Evolutionary conservation across 2,888 invertebrate genomes (phyloP), one percentile per base, ranked within the genome.

Genomic region (Entomobrya multifasciata): DNA sequence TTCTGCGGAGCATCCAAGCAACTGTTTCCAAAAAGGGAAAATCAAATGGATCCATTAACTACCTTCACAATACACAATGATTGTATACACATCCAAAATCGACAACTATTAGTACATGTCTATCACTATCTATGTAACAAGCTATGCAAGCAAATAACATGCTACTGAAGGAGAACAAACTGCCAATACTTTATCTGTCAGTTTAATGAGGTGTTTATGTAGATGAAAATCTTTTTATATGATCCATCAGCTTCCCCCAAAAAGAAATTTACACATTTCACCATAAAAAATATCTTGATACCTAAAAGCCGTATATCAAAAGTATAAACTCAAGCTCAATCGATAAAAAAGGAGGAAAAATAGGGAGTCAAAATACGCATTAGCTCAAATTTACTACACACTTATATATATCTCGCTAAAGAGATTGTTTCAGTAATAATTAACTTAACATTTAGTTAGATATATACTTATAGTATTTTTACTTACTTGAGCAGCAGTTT

Each of bases 1-100:
- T 0, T 94, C 93, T 25, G 94, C 92, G 91, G 95, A 93, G 87
- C 97, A 96, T 90, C 96, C 96, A 15, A 98, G 93, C 22, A 98
- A 94, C 95, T 97, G 93, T 74, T 91, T 91, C 70, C 47, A 76
- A 17, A 57, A 36, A n/a, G n/a, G 22, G 41, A 36, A 20, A 72
- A 8, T 0, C 20, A 67, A 44, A 67, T 22, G 27, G 67, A 44
- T 67, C 44, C 67, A 67, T 67, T 67, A 67, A 15, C 13, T 52
- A 17, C 1, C 1, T 5, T 55, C 20, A 22, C 55, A 11, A 22
- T 8, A 22, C 55, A 55, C n/a, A n/a, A n/a, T n/a, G 47, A 11
- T 10, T 15, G 47, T 13, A 20, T 55, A 55, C 55, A 57, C 10
- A 20, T 20, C 22, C 55, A 57, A n/a, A n/a, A n/a, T n/a, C n/a